A percentile compares a stretch with the other conserved stretches of the same genome.
Conservation (phyloP, 2,888 invertebrate genomes). For the Cerceris rybyensis region DNA sequence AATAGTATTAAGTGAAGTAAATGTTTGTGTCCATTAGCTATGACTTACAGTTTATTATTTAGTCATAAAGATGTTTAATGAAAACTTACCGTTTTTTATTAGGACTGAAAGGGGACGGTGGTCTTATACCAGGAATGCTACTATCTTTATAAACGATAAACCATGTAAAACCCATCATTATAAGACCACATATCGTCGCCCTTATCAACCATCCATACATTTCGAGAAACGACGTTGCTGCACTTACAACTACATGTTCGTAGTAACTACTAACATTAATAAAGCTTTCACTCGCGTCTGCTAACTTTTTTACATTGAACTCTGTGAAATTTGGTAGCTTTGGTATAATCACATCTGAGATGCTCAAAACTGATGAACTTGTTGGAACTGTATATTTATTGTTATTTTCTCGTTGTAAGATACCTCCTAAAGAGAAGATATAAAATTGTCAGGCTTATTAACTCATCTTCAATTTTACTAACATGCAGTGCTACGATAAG, state of each 20-base stretch:
- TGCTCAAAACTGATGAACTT: slow-evolving; percentile 40
- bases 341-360: slow-evolving; percentile 29
- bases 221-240: slow-evolving; percentile 28
- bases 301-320: slow-evolving; percentile 35
- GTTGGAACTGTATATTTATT: slow-evolving; percentile 38
- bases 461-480: slow-evolving; percentile 2
- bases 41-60: slow-evolving; percentile 10
- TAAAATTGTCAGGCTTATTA: slow-evolving; percentile 35
- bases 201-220: slow-evolving; percentile 68
- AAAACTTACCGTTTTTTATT: slow-evolving; percentile 82
- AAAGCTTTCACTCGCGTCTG: slow-evolving; percentile 44
- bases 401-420: slow-evolving; percentile 28
- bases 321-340: slow-evolving; percentile 24
- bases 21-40: background rate
- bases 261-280: slow-evolving; percentile 56
- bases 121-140: slow-evolving; percentile 84
- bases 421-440: slow-evolving; percentile 48
- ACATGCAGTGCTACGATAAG: slow-evolving; percentile 19
- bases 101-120: slow-evolving; percentile 85
- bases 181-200: slow-evolving; percentile 80
- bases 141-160: slow-evolving; percentile 86
- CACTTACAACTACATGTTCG: slow-evolving; percentile 43
- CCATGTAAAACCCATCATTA: slow-evolving; percentile 84
- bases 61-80: background rate
- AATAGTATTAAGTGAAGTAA: slow-evolving; percentile 1